A percentile compares a stretch with the other conserved stretches of the same genome.
These are phyloP conservation scores for Tenualosa thibaudeaui DNA, from an alignment of 2,797 vertebrate species.

Conservation along the genomic window DNA sequence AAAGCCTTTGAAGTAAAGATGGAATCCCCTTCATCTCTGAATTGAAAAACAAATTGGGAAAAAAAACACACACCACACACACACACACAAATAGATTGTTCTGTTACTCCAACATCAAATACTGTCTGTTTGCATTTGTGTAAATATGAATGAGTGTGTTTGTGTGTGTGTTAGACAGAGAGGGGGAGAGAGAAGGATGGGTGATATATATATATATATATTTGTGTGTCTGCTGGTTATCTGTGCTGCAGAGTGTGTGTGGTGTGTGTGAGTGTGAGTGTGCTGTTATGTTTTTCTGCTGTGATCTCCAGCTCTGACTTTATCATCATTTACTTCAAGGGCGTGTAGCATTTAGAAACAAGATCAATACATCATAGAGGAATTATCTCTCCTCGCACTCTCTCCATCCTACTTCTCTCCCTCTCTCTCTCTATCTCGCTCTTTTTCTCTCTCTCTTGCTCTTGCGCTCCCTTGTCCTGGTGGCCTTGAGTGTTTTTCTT, in stretches of 20 bases:
- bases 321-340: constrained; percentile 43
- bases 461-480: background rate
- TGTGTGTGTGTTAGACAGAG: background rate
- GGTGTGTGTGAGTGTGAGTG: background rate
- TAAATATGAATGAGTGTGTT: background rate
- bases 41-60: background rate
- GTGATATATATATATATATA: background rate
- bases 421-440: background rate
- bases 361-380: constrained; percentile 41
- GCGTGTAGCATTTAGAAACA: constrained; percentile 5
- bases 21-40: background rate
- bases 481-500: constrained; percentile 49
- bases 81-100: background rate
- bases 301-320: constrained; percentile 16
- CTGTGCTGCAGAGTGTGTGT: background rate
- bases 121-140: background rate
- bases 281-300: background rate
- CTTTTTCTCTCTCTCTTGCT: constrained; percentile 8
- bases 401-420: constrained; percentile 20
- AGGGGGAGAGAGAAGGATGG: background rate
- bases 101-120: background rate
- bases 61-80: background rate
- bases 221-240: background rate
- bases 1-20: background rate
- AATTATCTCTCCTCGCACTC: constrained; percentile 38